Percentiles rank a stretch among this genome's conserved stretches.
phyloP scores from a whole-genome alignment of 1,140 invertebrate genomes.

The Pogonus chalceus region DNA sequence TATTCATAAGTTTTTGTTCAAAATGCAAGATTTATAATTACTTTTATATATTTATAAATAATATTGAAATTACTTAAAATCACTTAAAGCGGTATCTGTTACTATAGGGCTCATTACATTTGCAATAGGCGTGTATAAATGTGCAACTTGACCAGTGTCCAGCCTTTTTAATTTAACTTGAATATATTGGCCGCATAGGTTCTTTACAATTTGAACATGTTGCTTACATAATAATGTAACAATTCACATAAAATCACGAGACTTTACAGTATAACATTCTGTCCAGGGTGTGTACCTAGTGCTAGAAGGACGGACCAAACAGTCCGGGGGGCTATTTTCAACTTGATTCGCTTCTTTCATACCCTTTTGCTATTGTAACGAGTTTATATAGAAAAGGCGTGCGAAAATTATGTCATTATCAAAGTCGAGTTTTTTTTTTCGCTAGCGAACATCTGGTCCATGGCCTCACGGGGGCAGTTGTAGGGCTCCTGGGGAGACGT shows the following conservation, averaged over 20 bases:
- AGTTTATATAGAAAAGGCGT: constrained; percentile 17
- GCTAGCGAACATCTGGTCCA: not conserved
- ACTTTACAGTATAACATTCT: not conserved
- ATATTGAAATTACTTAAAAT: no score
- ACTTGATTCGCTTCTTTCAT: constrained; percentile 11
- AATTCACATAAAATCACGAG: not conserved
- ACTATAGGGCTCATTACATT: not conserved
- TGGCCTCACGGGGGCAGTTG: not conserved
- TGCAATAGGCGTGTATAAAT: not conserved
- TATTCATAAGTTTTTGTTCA: no score
- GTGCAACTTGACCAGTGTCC: not conserved
- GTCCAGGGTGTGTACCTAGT: constrained; percentile 1
- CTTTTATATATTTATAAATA: no score
- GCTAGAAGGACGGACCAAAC: constrained; percentile 8
- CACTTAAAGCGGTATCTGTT: no score
- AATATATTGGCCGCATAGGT: not conserved
- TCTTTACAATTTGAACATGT: no score
- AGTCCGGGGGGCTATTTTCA: constrained; percentile 13
- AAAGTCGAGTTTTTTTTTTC: constrained; percentile 1
- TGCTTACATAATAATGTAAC: not conserved
- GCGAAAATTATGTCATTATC: constrained; percentile 18
- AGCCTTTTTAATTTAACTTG: no score
- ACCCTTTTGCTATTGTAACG: constrained; percentile 16
- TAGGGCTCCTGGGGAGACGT: not conserved
- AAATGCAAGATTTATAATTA: no score